These are phyloP conservation scores for Loriculus beryllinus DNA, from an alignment of 2,797 vertebrate species.

Conservation along the genomic window DNA sequence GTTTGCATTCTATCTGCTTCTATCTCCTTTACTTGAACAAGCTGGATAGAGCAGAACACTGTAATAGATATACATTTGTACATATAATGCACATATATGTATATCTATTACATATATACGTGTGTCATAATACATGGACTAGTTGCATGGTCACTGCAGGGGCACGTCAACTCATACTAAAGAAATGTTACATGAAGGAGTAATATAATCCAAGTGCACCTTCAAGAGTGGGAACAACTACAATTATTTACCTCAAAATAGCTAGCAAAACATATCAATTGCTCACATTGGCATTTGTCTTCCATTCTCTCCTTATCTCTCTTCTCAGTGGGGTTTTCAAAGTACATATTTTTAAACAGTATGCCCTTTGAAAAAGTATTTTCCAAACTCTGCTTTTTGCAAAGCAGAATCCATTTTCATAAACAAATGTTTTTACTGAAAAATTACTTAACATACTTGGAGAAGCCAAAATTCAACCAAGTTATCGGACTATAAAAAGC, in stretches of 20 bases:
- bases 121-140: background rate
- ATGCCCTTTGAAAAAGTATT: conserved; percentile 32
- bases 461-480: conserved; percentile 2
- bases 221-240: background rate
- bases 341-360: background rate
- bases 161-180: background rate
- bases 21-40: background rate
- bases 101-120: fast-evolving
- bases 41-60: background rate
- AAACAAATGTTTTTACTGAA: background rate
- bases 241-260: background rate
- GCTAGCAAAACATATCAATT: background rate
- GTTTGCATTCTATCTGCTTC: background rate
- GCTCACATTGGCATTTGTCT: conserved; percentile 3
- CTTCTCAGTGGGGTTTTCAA: conserved; percentile 42
- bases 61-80: background rate
- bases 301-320: background rate
- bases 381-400: conserved; percentile 39
- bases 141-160: background rate
- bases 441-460: conserved; percentile 47
- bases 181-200: background rate
- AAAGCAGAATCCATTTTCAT: conserved; percentile 37
- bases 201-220: background rate
- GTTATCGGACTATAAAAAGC: background rate
- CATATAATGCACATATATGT: background rate